Conservation (phyloP, 2,113 vertebrate genomes). For the Phylloscopus trochiloides region DNA sequence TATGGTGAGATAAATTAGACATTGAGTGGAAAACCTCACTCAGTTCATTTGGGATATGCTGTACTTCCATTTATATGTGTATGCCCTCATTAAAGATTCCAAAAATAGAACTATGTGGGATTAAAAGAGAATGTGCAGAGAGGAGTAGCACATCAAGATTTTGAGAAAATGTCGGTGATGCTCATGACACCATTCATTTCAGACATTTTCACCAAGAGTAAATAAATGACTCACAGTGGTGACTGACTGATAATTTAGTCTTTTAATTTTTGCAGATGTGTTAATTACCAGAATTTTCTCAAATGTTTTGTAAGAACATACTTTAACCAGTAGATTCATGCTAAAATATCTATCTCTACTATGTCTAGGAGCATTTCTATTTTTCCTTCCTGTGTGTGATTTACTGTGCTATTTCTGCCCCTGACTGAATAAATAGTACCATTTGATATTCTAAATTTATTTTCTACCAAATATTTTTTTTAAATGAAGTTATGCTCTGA, state of each 20-base stretch:
- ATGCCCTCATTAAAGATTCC: slow-evolving; percentile 9
- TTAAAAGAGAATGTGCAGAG: background rate
- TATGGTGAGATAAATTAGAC: background rate
- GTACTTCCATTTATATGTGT: background rate
- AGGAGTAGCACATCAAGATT: background rate
- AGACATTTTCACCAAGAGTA: background rate
- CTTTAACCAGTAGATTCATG: background rate
- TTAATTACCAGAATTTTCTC: background rate
- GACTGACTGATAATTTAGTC: background rate
- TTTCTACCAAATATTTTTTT: background rate
- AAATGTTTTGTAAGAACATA: background rate
- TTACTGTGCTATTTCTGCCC: background rate
- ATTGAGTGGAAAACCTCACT: background rate
- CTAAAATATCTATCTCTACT: background rate
- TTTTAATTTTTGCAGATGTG: background rate
- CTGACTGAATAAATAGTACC: background rate
- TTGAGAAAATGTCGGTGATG: background rate
- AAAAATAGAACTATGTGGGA: background rate
- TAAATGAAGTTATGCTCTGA: background rate
- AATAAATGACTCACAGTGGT: background rate
- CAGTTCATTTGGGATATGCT: background rate
- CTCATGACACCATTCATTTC: background rate
- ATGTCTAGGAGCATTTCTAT: background rate
- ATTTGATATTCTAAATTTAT: background rate
- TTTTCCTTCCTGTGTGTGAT: background rate